Evolutionary conservation across 1,140 invertebrate species (phyloP).

Genomic region (Meloidogyne exigua): DNA sequence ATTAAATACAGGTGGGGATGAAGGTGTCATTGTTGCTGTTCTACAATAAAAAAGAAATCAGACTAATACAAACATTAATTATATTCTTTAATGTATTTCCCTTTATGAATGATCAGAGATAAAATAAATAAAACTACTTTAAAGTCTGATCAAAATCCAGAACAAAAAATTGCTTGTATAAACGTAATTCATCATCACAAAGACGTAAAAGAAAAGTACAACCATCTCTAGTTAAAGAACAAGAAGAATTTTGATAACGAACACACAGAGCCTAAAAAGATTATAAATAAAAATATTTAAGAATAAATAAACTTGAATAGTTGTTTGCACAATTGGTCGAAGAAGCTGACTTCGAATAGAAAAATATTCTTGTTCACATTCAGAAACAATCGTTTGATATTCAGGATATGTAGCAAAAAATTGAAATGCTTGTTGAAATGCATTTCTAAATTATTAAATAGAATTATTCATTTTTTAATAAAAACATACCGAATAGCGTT

Average conservation of each 20-base stretch:
- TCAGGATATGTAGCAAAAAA: constrained; percentile 47
- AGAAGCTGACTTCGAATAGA: constrained; percentile 53
- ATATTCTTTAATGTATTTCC: background rate
- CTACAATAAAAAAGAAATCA: constrained; percentile 1
- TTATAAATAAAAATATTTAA: background rate
- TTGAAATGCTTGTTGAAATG: constrained; percentile 49
- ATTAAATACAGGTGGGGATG: constrained; percentile 8
- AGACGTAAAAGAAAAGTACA: constrained; percentile 57
- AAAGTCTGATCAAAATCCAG: constrained; percentile 21
- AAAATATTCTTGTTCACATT: constrained; percentile 55
- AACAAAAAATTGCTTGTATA: constrained; percentile 61
- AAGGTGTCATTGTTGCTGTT: constrained; percentile 20
- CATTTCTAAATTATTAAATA: constrained; percentile 36
- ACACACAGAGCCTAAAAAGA: constrained; percentile 30
- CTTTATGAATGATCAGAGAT: background rate
- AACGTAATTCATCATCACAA: constrained; percentile 62
- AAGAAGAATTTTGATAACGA: constrained; percentile 51
- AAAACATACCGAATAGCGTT: constrained; percentile 49
- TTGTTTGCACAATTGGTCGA: constrained; percentile 52
- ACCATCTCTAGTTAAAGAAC: constrained; percentile 56
- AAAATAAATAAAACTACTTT: background rate
- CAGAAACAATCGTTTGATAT: constrained; percentile 49
- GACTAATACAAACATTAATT: background rate
- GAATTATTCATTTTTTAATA: background rate
- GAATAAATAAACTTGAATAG: constrained; percentile 35